These are phyloP conservation scores for Nasonia vitripennis DNA, from an alignment of 1,140 invertebrate genomes.

Conservation along the genomic window DNA sequence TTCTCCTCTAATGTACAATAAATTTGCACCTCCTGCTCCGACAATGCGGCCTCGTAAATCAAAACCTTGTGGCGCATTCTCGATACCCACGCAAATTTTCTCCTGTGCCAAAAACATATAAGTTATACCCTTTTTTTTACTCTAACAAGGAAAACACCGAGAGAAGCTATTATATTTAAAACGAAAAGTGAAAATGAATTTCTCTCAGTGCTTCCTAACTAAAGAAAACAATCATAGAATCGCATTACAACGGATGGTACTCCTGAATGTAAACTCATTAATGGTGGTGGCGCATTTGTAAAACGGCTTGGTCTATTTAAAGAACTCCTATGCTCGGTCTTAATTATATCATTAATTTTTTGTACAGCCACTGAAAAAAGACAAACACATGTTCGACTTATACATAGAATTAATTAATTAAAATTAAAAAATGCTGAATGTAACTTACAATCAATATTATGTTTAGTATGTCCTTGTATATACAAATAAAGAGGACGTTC, in stretches of 20 bases:
- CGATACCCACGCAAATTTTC: conserved; percentile 86
- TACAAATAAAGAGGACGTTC: conserved; percentile 79
- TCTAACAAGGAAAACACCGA: not conserved
- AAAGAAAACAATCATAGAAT: conserved; percentile 44
- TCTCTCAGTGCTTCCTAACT: not conserved
- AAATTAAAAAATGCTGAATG: conserved; percentile 35
- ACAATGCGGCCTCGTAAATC: conserved; percentile 84
- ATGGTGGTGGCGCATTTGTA: conserved; percentile 74
- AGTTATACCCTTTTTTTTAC: conserved; percentile 22
- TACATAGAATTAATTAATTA: conserved; percentile 13
- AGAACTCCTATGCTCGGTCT: conserved; percentile 72
- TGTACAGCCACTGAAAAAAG: conserved; percentile 77
- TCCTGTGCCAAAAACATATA: conserved; percentile 73
- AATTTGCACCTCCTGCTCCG: conserved; percentile 82
- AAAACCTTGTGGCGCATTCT: conserved; percentile 85
- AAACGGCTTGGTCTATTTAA: conserved; percentile 73
- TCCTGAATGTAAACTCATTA: conserved; percentile 74
- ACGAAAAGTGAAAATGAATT: conserved; percentile 11
- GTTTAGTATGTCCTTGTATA: conserved; percentile 78
- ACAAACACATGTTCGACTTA: conserved; percentile 42
- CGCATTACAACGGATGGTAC: conserved; percentile 68
- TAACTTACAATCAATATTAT: conserved; percentile 78
- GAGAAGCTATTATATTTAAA: not conserved
- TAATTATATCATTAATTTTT: conserved; percentile 79
- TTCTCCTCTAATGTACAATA: conserved; percentile 86